phyloP scores from a whole-genome alignment of 2,888 invertebrate species.

The Sarcophaga rosellei region DNA sequence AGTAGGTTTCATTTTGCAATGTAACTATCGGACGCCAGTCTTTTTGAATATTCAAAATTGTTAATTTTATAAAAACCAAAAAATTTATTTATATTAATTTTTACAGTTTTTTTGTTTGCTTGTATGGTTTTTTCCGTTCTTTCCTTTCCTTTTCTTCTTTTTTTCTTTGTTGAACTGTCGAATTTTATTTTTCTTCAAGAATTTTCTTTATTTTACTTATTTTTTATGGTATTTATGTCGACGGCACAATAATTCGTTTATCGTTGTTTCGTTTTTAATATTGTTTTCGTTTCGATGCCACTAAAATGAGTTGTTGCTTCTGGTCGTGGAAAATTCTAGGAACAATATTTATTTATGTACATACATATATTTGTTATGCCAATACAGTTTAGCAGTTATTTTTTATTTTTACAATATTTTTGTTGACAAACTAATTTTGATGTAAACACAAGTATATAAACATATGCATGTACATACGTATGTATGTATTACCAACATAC shows the following conservation, averaged over 20 bases:
- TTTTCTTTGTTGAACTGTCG: slow-evolving; percentile 6
- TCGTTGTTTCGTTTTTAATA: slow-evolving; percentile 20
- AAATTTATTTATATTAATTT: slow-evolving; percentile 15
- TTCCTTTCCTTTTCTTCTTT: slow-evolving; percentile 22
- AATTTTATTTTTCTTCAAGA: slow-evolving; percentile 17
- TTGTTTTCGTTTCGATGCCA: slow-evolving; percentile 13
- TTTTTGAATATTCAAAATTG: slow-evolving; percentile 29
- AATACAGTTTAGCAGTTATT: slow-evolving; percentile 10
- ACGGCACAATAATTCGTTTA: slow-evolving; percentile 25
- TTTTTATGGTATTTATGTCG: slow-evolving; percentile 42
- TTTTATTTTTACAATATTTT: not conserved
- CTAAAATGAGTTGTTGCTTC: not conserved
- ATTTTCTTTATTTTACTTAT: slow-evolving; percentile 52
- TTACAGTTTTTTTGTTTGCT: slow-evolving; percentile 9
- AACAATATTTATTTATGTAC: slow-evolving; percentile 22
- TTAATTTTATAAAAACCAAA: slow-evolving; percentile 7
- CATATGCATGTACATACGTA: not conserved
- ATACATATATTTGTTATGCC: slow-evolving; percentile 25
- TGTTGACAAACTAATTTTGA: not conserved
- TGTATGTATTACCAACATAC: slow-evolving; percentile 30
- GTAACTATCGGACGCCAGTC: slow-evolving; percentile 23
- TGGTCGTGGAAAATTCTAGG: slow-evolving; percentile 60
- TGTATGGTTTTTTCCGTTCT: not conserved
- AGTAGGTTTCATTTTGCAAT: slow-evolving; percentile 77
- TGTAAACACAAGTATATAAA: not conserved